Conservation (phyloP, 2,113 vertebrate species). For the Synodontis membranacea region DNA sequence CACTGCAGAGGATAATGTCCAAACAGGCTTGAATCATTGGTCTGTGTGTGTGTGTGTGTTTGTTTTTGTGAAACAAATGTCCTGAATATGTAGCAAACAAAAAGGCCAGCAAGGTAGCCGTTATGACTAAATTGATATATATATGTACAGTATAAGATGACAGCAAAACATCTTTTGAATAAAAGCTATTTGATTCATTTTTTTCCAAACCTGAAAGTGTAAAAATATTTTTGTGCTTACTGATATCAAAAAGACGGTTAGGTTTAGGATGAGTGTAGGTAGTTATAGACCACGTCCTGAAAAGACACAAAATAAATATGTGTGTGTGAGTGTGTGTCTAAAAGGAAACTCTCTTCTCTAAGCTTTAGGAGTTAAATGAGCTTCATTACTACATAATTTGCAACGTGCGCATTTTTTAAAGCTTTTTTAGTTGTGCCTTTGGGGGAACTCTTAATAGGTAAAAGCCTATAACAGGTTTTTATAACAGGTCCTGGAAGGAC, state of each 20-base stretch:
- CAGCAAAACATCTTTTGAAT: not conserved
- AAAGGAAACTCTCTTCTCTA: not conserved
- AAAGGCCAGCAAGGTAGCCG: not conserved
- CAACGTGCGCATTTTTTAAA: not conserved
- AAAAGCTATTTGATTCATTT: not conserved
- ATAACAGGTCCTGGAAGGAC: not conserved
- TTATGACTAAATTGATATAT: too few species aligned
- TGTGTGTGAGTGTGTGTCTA: constrained; percentile 4
- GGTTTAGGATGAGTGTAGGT: not conserved
- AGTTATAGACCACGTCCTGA: not conserved
- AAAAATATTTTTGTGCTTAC: not conserved
- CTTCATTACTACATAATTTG: not conserved
- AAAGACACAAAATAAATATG: not conserved
- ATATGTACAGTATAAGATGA: too few species aligned
- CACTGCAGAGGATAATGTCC: not conserved
- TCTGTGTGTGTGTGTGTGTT: constrained; percentile 18
- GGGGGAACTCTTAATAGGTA: not conserved
- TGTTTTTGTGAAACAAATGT: not conserved
- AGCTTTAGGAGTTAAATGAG: not conserved
- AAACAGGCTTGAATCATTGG: constrained; percentile 6
- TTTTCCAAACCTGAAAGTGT: not conserved
- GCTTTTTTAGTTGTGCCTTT: not conserved
- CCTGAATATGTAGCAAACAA: too few species aligned
- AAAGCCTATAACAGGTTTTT: not conserved
- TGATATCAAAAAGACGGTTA: not conserved